Evolutionary conservation across 2,113 vertebrate species (phyloP).

Genomic region (Setophaga coronata): DNA sequence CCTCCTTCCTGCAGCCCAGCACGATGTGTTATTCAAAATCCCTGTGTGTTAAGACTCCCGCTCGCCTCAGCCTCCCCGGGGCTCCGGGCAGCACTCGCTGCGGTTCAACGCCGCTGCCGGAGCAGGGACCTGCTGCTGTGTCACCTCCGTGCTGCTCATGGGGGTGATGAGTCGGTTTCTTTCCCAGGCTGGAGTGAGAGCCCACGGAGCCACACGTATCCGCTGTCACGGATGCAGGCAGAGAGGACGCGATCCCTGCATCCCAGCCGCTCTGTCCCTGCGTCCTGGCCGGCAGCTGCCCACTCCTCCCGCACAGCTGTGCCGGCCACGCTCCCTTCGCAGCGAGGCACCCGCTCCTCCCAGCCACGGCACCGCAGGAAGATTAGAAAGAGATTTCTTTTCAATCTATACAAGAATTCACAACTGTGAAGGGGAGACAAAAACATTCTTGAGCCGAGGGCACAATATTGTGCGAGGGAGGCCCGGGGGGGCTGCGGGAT

Average conservation of each 20-base stretch:
- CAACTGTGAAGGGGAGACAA: constrained; percentile 62
- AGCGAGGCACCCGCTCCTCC: neutral
- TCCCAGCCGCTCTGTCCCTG: neutral
- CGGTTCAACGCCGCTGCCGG: rapidly evolving
- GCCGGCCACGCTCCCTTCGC: neutral
- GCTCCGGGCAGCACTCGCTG: neutral
- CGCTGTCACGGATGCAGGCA: neutral
- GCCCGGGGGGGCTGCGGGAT: constrained; percentile 2
- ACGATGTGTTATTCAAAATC: rapidly evolving
- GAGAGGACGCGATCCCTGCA: neutral
- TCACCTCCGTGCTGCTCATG: neutral
- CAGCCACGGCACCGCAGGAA: neutral
- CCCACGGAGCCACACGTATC: rapidly evolving
- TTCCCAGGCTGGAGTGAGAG: neutral
- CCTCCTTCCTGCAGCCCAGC: neutral
- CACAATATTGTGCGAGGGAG: constrained; percentile 26
- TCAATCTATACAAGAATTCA: constrained; percentile 42
- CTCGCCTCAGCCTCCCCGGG: neutral
- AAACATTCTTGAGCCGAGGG: constrained; percentile 58
- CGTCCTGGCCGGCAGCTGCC: neutral
- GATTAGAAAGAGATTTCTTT: constrained; percentile 24
- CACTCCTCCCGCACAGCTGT: neutral
- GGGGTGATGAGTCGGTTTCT: neutral
- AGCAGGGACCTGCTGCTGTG: neutral
- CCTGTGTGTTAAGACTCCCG: rapidly evolving